phyloP scores from a whole-genome alignment of 1,140 invertebrate genomes.

The Penaeus indicus region DNA sequence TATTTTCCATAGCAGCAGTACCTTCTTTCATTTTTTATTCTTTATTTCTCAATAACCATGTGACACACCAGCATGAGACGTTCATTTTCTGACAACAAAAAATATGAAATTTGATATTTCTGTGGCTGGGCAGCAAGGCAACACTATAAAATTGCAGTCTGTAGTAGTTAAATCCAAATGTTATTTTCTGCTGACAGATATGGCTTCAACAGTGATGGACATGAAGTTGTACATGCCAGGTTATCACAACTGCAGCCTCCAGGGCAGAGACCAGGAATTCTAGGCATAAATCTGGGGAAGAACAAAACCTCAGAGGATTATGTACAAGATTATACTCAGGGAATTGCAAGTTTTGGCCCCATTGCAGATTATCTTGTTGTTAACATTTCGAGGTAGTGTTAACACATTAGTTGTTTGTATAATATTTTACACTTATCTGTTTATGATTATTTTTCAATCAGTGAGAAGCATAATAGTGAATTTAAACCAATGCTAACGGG shows the following conservation, averaged over 20 bases:
- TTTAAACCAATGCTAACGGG: too few relatives aligned
- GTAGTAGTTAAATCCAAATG: background rate
- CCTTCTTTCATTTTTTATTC: too few relatives aligned
- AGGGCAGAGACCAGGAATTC: slow-evolving; percentile 65
- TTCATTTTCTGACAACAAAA: too few relatives aligned
- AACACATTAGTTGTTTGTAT: background rate
- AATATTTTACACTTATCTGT: background rate
- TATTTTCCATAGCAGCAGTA: too few relatives aligned
- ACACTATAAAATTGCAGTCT: too few relatives aligned
- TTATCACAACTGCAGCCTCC: slow-evolving; percentile 70
- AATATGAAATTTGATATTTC: too few relatives aligned
- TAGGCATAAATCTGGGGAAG: slow-evolving; percentile 96
- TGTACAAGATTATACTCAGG: slow-evolving; percentile 84
- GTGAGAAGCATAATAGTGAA: background rate
- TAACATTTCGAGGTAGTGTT: slow-evolving; percentile 82
- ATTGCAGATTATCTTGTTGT: slow-evolving; percentile 91
- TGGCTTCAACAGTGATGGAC: slow-evolving; percentile 97
- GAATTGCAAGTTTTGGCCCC: slow-evolving; percentile 81
- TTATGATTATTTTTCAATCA: background rate
- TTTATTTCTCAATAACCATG: too few relatives aligned
- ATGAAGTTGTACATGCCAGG: slow-evolving; percentile 76
- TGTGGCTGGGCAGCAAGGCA: too few relatives aligned
- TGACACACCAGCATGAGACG: too few relatives aligned
- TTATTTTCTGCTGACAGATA: slow-evolving; percentile 72
- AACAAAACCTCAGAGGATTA: slow-evolving; percentile 88